Evolutionary conservation across 2,113 vertebrate species (phyloP).

Genomic region (Coreoperca whiteheadi): DNA sequence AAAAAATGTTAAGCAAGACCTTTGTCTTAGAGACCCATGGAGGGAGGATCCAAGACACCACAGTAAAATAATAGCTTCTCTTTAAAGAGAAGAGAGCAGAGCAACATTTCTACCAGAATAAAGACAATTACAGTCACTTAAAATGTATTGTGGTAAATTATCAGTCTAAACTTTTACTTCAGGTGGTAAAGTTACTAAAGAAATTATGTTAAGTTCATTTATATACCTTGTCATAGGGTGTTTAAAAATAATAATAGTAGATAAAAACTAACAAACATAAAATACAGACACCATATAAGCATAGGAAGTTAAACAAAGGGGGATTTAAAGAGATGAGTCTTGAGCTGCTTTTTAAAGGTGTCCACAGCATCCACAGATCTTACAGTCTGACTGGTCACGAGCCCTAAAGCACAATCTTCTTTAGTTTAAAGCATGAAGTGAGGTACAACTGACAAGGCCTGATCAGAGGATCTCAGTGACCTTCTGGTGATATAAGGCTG

Average conservation of each 20-base stretch:
- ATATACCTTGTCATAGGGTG: constrained; percentile 11
- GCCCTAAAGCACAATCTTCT: neutral
- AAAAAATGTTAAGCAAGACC: neutral
- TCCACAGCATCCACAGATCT: neutral
- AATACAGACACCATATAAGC: neutral
- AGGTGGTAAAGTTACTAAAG: constrained; percentile 22
- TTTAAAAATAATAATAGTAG: constrained; percentile 2
- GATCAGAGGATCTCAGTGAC: neutral
- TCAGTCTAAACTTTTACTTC: constrained; percentile 8
- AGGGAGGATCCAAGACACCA: neutral
- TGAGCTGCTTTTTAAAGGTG: neutral
- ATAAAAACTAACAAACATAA: neutral
- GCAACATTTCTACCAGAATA: constrained; percentile 18
- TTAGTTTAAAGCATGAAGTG: neutral
- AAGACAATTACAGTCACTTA: constrained; percentile 24
- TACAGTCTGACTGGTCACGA: neutral
- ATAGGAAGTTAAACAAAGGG: neutral
- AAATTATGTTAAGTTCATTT: constrained; percentile 25
- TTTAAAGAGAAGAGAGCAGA: constrained; percentile 26
- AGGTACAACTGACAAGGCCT: neutral
- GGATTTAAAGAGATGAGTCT: neutral
- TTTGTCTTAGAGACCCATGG: neutral
- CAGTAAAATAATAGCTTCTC: constrained; percentile 23
- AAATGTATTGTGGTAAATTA: constrained; percentile 26
- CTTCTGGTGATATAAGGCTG: neutral